Base-by-base conservation (phyloP, 2,113 vertebrate species). In the Pedionomus torquatus region DNA sequence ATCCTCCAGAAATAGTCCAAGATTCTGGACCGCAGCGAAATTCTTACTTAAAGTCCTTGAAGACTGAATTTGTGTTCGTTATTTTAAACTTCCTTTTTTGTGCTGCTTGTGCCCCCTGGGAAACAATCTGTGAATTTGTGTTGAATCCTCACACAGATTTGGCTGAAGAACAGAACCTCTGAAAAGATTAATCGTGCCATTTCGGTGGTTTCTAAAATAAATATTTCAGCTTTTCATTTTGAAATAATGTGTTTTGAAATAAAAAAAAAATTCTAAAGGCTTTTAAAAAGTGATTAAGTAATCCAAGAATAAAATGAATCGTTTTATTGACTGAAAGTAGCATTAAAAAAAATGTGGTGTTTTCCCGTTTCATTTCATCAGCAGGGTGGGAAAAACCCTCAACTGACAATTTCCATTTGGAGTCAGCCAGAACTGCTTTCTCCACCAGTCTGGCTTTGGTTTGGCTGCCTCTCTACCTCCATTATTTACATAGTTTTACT, bases 21-120 rank as follows among this genome's bases (percentile, higher is more conserved):
- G 49, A 30, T 79, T 79, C 87, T 94, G 88, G 88, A 95, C 92
- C 93, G 95, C 84, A 90, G 86, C 49, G 96, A 84, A 86, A 95
- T 96, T 96, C 79, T 94, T 96, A 90, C 86, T 96, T 97, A 87
- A 81, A 96, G 79, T 91, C 85, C 91, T 84, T 89, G 74, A 96
- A 95, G 68, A 43, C 68, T 90, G 60, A 49, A 75, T 93, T 95
- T 96, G 49, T 23, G 10, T 95, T 85, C 87, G 79, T 83, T 86
- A 43, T 77, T 93, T 83, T 78, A 75, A 75, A 68, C 30, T 66
- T 81, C 13, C 37, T 90, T 51, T 78, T n/a, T 82, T 89, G 43
- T 64, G 35, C 35, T 78, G 26, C 58, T 70, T 68, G 13, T 92
- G 23, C 19, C 33, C 31, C 7, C 25, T 64, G 71, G 65, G 66